These are phyloP conservation scores for Drosophila nigrodunni DNA, from an alignment of 1,140 invertebrate genomes.

Conservation along the genomic window DNA sequence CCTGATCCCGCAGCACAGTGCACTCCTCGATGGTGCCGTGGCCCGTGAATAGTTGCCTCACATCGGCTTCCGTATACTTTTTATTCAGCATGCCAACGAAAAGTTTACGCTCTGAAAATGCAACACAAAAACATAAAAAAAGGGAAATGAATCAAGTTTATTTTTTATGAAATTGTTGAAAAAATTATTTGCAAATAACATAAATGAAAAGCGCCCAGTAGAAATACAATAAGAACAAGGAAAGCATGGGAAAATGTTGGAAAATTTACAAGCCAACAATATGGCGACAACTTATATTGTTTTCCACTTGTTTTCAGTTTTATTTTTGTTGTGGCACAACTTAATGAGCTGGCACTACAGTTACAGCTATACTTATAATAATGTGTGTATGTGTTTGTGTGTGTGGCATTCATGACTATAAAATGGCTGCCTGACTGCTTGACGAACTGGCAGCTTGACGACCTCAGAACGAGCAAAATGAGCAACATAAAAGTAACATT, in stretches of 20 bases:
- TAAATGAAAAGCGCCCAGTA: constrained; percentile 39
- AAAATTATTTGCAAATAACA: constrained; percentile 39
- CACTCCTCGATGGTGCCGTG: constrained; percentile 99
- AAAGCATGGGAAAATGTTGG: constrained; percentile 29
- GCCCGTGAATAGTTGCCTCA: constrained; percentile 95
- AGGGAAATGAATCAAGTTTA: constrained; percentile 18
- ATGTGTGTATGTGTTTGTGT: constrained; percentile 16
- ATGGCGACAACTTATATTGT: constrained; percentile 42
- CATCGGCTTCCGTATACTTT: constrained; percentile 98
- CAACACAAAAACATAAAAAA: constrained; percentile 45
- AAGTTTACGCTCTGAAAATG: constrained; percentile 95
- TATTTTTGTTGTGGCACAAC: constrained; percentile 37
- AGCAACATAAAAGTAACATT: constrained; percentile 62
- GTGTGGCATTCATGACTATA: constrained; percentile 31
- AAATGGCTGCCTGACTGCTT: constrained; percentile 44
- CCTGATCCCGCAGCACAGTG: constrained; percentile 97
- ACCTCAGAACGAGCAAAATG: constrained; percentile 44
- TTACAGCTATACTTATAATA: constrained; percentile 50
- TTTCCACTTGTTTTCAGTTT: constrained; percentile 5
- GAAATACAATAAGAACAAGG: constrained; percentile 50
- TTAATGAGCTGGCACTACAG: constrained; percentile 63
- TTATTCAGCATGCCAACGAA: constrained; percentile 99
- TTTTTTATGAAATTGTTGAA: constrained; percentile 45
- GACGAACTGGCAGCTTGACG: constrained; percentile 28
- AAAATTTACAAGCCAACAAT: constrained; percentile 29